Evolutionary conservation across 2,113 vertebrate species (phyloP), one percentile per base, ranked within the genome.

Genomic region (Gadus macrocephalus): DNA sequence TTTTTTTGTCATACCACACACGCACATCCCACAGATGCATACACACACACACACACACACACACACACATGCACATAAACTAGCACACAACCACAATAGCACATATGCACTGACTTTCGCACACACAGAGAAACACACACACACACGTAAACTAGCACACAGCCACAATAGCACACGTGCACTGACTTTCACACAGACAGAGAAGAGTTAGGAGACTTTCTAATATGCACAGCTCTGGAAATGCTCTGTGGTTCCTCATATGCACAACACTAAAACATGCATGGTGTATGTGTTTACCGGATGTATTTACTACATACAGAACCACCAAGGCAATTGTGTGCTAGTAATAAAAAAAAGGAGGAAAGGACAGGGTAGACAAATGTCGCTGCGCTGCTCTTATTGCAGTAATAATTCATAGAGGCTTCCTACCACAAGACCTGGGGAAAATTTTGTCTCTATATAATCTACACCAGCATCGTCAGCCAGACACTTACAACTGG

Each of bases 1-100:
- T 60, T 59, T 58, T 19, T 20, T 19, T 22, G 19, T 15, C 19
- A 75, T n/a, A 74, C 28, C 68, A 55, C 38, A 59, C 5, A 62
- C 38, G 62, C 35, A 65, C 25, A 58, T 20, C 61, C 27, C 17
- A 69, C 63, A 59, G 27, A 9, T n/a, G 55, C 49, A 38, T 28
- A 72, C 19, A 69, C 60, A 3, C 16, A 64, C n/a, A n/a, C n/a
- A n/a, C n/a, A 5, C 38, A 49, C 28, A 55, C 27, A 35, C 5
- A 60, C 19, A 76, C 2, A 74, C 35, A 68, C 22, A 78, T 11
- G 42, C 14, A 62, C 15, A 2, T 25, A 25, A 25, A 25, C 25
- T 25, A 25, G 25, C 25, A 3, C 17, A 62, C 1, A 66, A 49
- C 3, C 31, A 27, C 9, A 0, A 25, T 25, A 25, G 25, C 25